Evolutionary conservation across 2,113 vertebrate genomes (phyloP).

Genomic region (Pedionomus torquatus): DNA sequence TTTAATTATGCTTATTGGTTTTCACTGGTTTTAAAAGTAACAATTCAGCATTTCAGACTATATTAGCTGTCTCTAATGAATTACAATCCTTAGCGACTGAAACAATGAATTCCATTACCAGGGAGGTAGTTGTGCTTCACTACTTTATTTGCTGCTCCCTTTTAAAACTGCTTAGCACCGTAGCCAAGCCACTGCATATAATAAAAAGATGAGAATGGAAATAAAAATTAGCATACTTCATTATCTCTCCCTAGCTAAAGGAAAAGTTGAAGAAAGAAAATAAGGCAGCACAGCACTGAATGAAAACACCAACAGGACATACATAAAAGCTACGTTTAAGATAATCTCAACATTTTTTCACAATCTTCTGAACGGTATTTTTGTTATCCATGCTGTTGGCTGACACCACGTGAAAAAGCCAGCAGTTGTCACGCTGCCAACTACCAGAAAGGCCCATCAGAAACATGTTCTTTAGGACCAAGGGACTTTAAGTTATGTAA

Average conservation of each 20-base stretch:
- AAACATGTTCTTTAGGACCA: background rate
- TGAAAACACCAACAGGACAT: background rate
- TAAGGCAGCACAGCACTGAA: background rate
- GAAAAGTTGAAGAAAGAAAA: background rate
- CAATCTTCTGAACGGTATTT: background rate
- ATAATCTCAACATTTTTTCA: background rate
- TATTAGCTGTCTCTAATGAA: conserved; percentile 42
- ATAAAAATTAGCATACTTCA: conserved; percentile 23
- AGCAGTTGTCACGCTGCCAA: background rate
- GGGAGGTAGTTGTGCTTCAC: conserved; percentile 3
- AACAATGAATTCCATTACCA: conserved; percentile 31
- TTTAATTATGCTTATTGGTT: conserved; percentile 61
- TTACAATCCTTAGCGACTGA: conserved; percentile 8
- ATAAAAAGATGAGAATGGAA: conserved; percentile 15
- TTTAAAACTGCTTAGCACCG: background rate
- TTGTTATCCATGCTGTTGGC: background rate
- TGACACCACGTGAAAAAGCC: background rate
- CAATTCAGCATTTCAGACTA: conserved; percentile 43
- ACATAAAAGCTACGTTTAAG: background rate
- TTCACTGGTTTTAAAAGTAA: conserved; percentile 37
- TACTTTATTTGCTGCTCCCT: background rate
- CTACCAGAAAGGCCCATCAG: background rate
- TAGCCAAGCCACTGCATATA: background rate
- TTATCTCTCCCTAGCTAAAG: background rate
- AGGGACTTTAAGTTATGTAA: background rate